Evolutionary conservation across 2,888 invertebrate genomes (phyloP).

Genomic region (Podotricha telesiphe): DNA sequence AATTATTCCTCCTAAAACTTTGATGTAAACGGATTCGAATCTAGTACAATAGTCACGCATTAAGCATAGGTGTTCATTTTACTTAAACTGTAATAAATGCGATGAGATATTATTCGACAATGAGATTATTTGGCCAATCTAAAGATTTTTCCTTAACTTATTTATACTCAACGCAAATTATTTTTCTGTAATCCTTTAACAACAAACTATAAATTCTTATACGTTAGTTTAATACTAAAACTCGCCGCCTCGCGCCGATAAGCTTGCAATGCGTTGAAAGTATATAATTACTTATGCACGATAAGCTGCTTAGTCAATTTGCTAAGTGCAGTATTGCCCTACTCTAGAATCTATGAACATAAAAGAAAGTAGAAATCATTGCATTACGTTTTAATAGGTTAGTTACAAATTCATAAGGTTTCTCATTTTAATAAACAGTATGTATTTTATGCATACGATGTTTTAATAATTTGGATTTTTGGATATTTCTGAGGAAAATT

Average conservation of each 20-base stretch:
- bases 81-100: no score
- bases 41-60: no score
- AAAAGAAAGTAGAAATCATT: neutral
- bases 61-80: no score
- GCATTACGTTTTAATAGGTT: neutral
- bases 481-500: no score
- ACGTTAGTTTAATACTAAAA: neutral
- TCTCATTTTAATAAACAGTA: neutral
- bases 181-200: neutral
- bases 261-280: conserved; percentile 12
- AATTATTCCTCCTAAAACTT: no score
- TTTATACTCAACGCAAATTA: neutral
- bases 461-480: no score
- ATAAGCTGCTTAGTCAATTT: conserved; percentile 16
- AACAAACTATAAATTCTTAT: neutral
- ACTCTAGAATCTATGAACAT: neutral
- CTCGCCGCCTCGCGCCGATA: neutral
- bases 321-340: conserved; percentile 4
- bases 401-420: neutral
- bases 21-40: no score
- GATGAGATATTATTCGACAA: no score
- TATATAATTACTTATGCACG: conserved; percentile 19
- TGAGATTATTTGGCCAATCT: no score
- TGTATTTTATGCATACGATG: neutral
- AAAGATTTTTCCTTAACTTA: no score